Evolutionary conservation across 2,797 vertebrate genomes (phyloP).

Genomic region (Urosaurus nigricauda): DNA sequence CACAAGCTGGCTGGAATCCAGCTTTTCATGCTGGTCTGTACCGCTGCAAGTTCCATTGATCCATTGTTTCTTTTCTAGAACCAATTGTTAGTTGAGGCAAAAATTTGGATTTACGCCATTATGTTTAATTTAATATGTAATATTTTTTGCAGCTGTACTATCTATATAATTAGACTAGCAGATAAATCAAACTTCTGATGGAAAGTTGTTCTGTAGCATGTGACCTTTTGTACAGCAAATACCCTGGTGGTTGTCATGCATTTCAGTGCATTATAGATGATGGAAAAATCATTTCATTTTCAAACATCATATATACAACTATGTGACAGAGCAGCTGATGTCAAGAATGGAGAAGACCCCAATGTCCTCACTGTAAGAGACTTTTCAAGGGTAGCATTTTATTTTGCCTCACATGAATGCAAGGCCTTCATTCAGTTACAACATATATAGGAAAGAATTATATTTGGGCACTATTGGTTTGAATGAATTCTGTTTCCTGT

Average conservation of each 20-base stretch:
- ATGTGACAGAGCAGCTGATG: no score
- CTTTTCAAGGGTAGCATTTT: background rate
- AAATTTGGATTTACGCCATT: no score
- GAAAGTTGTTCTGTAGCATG: background rate
- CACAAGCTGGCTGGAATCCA: no score
- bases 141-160: conserved; percentile 21
- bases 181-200: background rate
- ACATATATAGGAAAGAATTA: background rate
- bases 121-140: background rate
- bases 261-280: background rate
- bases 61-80: no score
- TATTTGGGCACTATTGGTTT: background rate
- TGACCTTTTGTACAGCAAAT: background rate
- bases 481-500: background rate
- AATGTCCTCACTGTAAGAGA: background rate
- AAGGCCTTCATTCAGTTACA: background rate
- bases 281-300: background rate
- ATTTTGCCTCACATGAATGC: background rate
- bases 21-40: no score
- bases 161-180: conserved; percentile 5
- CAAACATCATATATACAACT: background rate
- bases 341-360: background rate
- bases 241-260: background rate
- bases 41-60: no score
- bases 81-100: no score